Evolutionary conservation across 2,113 vertebrate genomes (phyloP).

Genomic region (Ictalurus furcatus): DNA sequence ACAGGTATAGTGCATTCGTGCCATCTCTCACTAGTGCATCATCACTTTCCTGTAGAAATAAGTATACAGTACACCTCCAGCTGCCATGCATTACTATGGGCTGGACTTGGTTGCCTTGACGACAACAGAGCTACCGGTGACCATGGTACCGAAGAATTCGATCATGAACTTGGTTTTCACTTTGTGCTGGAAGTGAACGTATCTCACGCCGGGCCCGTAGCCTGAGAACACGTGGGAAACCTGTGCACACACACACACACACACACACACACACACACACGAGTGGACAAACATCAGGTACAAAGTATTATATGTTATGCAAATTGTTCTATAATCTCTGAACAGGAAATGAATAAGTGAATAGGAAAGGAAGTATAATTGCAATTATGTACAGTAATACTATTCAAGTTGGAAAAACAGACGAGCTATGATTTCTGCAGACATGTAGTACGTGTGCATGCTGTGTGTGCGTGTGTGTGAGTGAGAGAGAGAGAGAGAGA

Average conservation of each 20-base stretch:
- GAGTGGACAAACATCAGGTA: not conserved
- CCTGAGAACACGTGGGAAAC: constrained; percentile 72
- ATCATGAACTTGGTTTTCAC: constrained; percentile 74
- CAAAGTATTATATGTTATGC: not conserved
- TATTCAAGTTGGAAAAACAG: not conserved
- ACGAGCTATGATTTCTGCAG: not conserved
- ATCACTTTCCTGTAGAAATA: not conserved
- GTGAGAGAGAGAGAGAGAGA: constrained; percentile 58
- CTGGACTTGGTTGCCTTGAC: constrained; percentile 63
- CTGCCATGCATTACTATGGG: constrained; percentile 20
- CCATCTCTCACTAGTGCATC: not conserved
- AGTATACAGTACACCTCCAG: not conserved
- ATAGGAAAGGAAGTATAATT: not conserved
- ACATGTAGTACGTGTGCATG: not conserved
- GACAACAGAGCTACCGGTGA: constrained; percentile 75
- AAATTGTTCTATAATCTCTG: not conserved
- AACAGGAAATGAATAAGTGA: not conserved
- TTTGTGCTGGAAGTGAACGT: constrained; percentile 77
- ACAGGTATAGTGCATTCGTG: not conserved
- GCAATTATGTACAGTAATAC: not conserved
- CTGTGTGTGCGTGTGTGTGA: not conserved
- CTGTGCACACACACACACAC: constrained; percentile 54
- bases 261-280: constrained; percentile 35
- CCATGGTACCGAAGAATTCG: constrained; percentile 67
- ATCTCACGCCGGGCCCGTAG: constrained; percentile 74